Evolutionary conservation across 2,797 vertebrate genomes (phyloP).

Genomic region (Podarcis siculus): DNA sequence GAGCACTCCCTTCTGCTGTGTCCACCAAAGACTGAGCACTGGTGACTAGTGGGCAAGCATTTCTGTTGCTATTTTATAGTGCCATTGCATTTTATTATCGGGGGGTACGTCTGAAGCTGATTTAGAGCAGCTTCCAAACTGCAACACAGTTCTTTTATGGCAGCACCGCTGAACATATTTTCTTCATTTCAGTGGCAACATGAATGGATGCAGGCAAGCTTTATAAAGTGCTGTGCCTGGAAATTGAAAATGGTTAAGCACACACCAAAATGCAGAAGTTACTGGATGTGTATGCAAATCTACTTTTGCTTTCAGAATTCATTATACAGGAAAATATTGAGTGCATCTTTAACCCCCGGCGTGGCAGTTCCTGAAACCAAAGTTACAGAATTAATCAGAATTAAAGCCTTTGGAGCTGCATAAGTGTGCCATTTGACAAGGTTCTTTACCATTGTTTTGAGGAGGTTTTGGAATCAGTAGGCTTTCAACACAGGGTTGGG

Average conservation of each 20-base stretch:
- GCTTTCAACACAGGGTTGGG: neutral
- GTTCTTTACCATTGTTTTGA: neutral
- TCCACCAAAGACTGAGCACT: neutral
- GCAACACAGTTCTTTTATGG: neutral
- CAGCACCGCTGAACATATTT: neutral
- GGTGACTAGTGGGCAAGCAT: neutral
- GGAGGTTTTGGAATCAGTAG: neutral
- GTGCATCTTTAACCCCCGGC: neutral
- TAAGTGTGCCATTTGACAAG: neutral
- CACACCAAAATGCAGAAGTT: neutral
- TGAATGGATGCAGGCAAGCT: neutral
- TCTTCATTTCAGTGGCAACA: neutral
- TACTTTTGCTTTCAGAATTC: constrained; percentile 18
- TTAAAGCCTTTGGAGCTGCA: neutral
- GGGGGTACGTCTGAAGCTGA: neutral
- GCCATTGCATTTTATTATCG: neutral
- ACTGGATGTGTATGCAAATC: neutral
- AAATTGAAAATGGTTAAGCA: neutral
- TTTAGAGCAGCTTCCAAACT: neutral
- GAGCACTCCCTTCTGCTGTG: neutral
- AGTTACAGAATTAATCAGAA: constrained; percentile 34
- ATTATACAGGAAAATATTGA: neutral
- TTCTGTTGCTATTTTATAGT: neutral
- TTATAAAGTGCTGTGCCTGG: neutral
- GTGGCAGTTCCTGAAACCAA: neutral